phyloP scores from a whole-genome alignment of 53 echinoderm and acorn worm species.

The Holothuria leucospilota region DNA sequence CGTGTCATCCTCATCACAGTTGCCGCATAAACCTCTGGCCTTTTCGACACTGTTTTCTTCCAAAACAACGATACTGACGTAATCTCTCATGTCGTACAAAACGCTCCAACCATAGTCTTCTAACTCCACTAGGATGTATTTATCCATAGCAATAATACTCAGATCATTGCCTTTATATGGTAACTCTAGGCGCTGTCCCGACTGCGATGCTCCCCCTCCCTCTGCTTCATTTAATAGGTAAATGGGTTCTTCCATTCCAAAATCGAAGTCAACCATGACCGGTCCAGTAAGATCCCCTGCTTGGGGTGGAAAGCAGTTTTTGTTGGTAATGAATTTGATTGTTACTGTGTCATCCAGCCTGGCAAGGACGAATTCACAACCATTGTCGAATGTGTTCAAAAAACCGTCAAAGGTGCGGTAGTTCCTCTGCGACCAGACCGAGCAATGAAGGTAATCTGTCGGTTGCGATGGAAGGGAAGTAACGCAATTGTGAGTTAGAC shows the following conservation, averaged over 20 bases:
- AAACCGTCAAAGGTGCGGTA: conserved; percentile 30
- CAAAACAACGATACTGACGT: conserved; percentile 9
- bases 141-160: conserved; percentile 3
- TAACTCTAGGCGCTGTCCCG: neutral
- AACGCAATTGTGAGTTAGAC: too few species aligned
- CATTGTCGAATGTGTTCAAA: neutral
- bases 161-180: neutral
- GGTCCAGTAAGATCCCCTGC: neutral
- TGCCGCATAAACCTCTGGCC: neutral
- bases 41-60: neutral
- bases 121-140: conserved; percentile 21
- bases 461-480: too few species aligned
- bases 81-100: neutral
- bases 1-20: neutral
- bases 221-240: neutral
- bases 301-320: neutral
- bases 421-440: conserved; percentile 36
- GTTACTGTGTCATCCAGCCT: neutral
- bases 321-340: neutral
- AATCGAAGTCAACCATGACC: neutral
- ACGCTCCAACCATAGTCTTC: neutral
- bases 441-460: conserved; percentile 17
- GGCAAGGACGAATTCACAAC: neutral
- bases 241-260: neutral
- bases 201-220: neutral